These are phyloP conservation scores for Andrena haemorrhoa DNA, from an alignment of 2,888 invertebrate genomes.

Conservation along the genomic window DNA sequence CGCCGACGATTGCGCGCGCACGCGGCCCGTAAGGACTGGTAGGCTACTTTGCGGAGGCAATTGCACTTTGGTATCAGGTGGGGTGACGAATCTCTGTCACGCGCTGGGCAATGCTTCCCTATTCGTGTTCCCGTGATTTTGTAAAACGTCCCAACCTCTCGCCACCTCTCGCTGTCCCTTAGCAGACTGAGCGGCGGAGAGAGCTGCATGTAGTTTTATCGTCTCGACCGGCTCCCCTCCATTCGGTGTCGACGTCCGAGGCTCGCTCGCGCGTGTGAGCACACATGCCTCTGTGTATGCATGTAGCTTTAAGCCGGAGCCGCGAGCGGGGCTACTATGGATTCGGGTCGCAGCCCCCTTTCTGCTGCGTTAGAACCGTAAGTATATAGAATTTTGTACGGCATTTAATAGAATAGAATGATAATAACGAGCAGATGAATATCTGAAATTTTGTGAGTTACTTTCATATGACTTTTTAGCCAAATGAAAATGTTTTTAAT, in stretches of 20 bases:
- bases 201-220: constrained; percentile 78
- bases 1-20: constrained; percentile 13
- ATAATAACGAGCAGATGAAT: background rate
- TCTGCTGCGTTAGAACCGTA: background rate
- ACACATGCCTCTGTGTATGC: background rate
- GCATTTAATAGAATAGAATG: background rate
- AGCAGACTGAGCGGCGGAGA: constrained; percentile 73
- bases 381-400: background rate
- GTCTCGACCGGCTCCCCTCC: constrained; percentile 57
- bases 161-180: constrained; percentile 18
- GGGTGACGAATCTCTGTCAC: background rate
- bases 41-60: constrained; percentile 11
- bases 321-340: constrained; percentile 16
- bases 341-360: constrained; percentile 32
- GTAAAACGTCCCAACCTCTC: background rate
- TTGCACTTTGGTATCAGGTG: constrained; percentile 1
- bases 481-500: background rate
- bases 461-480: no score
- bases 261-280: constrained; percentile 15
- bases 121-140: background rate
- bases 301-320: background rate
- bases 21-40: background rate
- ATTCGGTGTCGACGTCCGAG: constrained; percentile 44
- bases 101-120: background rate
- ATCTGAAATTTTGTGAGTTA: background rate